Percentiles rank a stretch among this genome's conserved stretches.
phyloP scores from a whole-genome alignment of 2,888 invertebrate genomes.

The Operophtera brumata region DNA sequence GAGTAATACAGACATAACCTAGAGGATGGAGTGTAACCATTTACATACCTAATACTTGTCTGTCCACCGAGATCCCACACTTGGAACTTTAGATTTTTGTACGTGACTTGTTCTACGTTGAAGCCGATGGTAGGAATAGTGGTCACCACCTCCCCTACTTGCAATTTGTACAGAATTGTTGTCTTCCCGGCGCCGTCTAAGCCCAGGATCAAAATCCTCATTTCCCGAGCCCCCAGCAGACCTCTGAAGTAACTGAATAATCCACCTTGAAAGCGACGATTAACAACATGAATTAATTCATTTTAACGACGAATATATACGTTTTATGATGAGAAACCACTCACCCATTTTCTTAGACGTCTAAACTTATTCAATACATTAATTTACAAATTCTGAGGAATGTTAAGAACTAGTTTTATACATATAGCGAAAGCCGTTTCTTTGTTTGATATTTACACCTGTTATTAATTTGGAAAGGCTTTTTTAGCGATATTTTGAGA shows the following conservation, averaged over 20 bases:
- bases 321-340: slow-evolving; percentile 46
- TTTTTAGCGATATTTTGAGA: slow-evolving; percentile 46
- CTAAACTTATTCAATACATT: slow-evolving; percentile 65
- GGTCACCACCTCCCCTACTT: slow-evolving; percentile 99
- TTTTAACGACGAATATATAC: slow-evolving; percentile 30
- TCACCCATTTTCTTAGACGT: slow-evolving; percentile 72
- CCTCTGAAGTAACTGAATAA: slow-evolving; percentile 98
- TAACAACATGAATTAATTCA: slow-evolving; percentile 21
- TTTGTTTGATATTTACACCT: slow-evolving; percentile 38
- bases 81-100: slow-evolving; percentile 99
- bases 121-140: slow-evolving; percentile 99
- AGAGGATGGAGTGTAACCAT: slow-evolving; percentile 13
- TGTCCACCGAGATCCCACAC: slow-evolving; percentile 99
- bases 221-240: slow-evolving; percentile 97
- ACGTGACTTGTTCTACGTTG: slow-evolving; percentile 99
- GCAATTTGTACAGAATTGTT: slow-evolving; percentile 97
- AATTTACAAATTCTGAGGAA: slow-evolving; percentile 58
- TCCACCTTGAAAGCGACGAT: slow-evolving; percentile 85
- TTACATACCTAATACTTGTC: slow-evolving; percentile 94
- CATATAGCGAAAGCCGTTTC: slow-evolving; percentile 42
- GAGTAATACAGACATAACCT: slow-evolving; percentile 37
- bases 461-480: slow-evolving; percentile 34
- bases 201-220: slow-evolving; percentile 98
- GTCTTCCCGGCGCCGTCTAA: slow-evolving; percentile 99
- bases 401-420: slow-evolving; percentile 40